Base-by-base conservation (phyloP, 2,797 vertebrate species). In the Sebastes itinus region DNA sequence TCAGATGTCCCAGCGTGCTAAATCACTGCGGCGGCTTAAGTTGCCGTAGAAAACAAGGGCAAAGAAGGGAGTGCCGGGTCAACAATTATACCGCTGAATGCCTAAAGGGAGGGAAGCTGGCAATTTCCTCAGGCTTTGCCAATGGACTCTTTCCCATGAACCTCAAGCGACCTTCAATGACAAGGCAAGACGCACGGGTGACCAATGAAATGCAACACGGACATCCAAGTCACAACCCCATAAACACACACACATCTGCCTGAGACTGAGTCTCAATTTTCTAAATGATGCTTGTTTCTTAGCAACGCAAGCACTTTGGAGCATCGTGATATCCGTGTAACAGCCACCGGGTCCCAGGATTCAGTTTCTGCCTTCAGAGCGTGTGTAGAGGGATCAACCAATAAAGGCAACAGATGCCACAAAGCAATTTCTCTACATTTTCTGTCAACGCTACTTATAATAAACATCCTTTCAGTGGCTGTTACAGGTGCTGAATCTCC, bases 101-200 rank as follows among this genome's bases (percentile, higher is more conserved):
- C 81, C 85, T 84, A 35, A 80, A 89, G 81, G 83, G 83, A 89
- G 89, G 90, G 91, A 94, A 94, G 80, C 87, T 74, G 84, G 75
- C 84, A 85, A 90, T 93, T 94, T 95, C 92, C 94, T 92, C 79
- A 80, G 70, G 77, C 87, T 84, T 87, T 88, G 89, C 90, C 80
- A 91, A 75, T 64, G 77, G 64, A 82, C 82, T 69, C 86, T 86
- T 95, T 95, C 93, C 89, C 92, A 94, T 92, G 93, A 94, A 94
- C 93, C 90, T 69, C 68, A 82, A 75, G 65, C 86, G 89, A 92
- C 93, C 91, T 92, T 65, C 70, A 62, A 56, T 72, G 79, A 83
- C 60, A 82, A 75, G 16, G 18, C 58, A 68, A 80, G 49, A 85
- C 46, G 63, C 79, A 81, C 23, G 28, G 49, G 63, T 73, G 89